Base-by-base conservation (phyloP, 2,113 vertebrate species). In the Xiphophorus hellerii region DNA sequence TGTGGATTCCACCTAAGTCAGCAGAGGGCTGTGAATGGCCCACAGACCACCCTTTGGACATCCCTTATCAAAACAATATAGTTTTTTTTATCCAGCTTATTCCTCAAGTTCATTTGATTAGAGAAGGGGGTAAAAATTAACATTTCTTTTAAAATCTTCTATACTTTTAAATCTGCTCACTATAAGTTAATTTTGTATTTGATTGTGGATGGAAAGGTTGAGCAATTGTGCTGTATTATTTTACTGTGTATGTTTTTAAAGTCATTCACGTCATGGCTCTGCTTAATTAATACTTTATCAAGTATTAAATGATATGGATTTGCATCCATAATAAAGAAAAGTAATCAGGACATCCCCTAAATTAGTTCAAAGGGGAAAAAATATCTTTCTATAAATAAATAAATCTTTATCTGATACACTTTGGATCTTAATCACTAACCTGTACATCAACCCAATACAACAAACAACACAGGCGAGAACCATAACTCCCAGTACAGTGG, bases 381-480 rank as follows among this genome's bases (percentile, higher is more conserved):
- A 48, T 4, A 48, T 15, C 14, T 15, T 8, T 3, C 51, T 58
- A 58, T 58, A n/a, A 58, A 9, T 22, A 6, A 51, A 48, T 7
- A n/a, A 58, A 7, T 58, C 22, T 8, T 6, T 3, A 2, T 58
- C 51, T 25, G 25, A 6, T 58, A n/a, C 20, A 58, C 2, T 25
- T 58, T 58, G 20, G 51, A 58, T 58, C 22, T 60, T 12, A 3
- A 1, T 14, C 1, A 70, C 94, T 95, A 66, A 97, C 97, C 95
- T 95, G 82, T 97, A 96, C 81, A 94, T 93, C 79, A 94, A 89
- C 67, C 94, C 93, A 3, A 96, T 87, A 44, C 93, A 91, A 42
- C 92, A 95, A 62, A 96, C 78, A 1, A 93, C 89, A 12, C 94
- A 87, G 58, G 93, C 93, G 0, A 94, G 84, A 28, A 96, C 77